Evolutionary conservation across 2,113 vertebrate species (phyloP), one percentile per base, ranked within the genome.

Genomic region (Urocolius indicus): DNA sequence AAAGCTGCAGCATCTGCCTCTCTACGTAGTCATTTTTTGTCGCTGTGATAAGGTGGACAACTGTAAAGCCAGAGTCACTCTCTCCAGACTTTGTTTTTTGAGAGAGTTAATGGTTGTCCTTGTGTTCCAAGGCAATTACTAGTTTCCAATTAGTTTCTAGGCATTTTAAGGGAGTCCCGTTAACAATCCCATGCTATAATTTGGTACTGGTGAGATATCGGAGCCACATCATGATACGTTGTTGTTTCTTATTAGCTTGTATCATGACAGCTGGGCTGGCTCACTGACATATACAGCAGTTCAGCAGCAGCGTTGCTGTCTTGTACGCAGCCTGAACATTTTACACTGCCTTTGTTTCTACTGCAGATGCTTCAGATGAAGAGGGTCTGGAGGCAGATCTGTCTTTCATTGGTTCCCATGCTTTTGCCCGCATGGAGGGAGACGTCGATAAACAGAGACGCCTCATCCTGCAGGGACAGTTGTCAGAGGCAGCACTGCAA

Each of bases 361-460:
- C 97, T 97, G 91, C 97, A 99, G 99, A 99, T 61, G 98, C 98
- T 80, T 98, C 98, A 16, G 98, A 99, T 89, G 99, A 99, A 65
- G 99, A 99, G 73, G 98, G 97, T 68, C 96, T 99, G 96, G 98
- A 99, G 72, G 97, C 97, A 13, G 99, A 99, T 91, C 87, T 99
- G 84, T 98, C 98, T 58, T 98, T 99, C 90, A 99, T 99, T 94
- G 99, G 99, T 34, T 99, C 98, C 43, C 99, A 99, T 46, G 99
- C 99, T 23, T 99, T 99, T 84, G 99, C 99, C 66, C 98, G 98
- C 43, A 99, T 99, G 99, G 99, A 99, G 95, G 99, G 98, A 16
- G 99, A 99, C 4, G 98, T 99, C 78, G 99, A 99, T 97, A 99
- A 99, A 90, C 99, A 99, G 95, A 97, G 99, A 67, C 99, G 98